Conservation (phyloP, 2,797 vertebrate genomes). For the Sebastes diaconus region DNA sequence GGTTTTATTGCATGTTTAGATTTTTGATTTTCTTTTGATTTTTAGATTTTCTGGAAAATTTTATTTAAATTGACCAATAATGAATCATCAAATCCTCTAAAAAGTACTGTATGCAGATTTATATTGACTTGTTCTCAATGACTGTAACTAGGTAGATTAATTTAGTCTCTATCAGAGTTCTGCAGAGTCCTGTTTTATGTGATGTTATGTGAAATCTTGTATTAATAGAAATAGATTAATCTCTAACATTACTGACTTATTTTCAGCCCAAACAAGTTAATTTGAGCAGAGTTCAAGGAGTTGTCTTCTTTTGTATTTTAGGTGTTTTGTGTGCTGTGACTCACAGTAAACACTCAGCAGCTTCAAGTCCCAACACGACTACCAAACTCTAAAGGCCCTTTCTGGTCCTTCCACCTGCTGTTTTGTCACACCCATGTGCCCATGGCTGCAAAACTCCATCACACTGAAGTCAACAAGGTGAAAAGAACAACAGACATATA, state of each 20-base stretch:
- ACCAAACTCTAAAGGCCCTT: slow-evolving; percentile 23
- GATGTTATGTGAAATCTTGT: not conserved
- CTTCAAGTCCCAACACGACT: slow-evolving; percentile 66
- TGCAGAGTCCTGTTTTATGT: not conserved
- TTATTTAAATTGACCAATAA: not conserved
- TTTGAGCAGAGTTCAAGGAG: not conserved
- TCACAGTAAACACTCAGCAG: slow-evolving; percentile 35
- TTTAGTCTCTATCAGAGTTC: not conserved
- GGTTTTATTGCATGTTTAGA: not conserved
- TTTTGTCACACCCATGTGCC: slow-evolving; percentile 52
- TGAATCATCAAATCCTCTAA: not conserved
- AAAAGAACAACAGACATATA: not conserved
- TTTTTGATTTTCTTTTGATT: no score
- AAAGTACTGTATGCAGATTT: not conserved
- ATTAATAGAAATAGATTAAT: not conserved
- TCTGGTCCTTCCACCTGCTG: slow-evolving; percentile 72
- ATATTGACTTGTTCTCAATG: not conserved
- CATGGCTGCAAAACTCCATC: slow-evolving; percentile 13
- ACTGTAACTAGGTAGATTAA: not conserved
- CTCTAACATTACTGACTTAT: not conserved
- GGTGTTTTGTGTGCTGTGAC: slow-evolving; percentile 2
- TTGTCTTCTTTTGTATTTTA: not conserved
- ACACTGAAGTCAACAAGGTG: not conserved
- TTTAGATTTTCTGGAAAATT: not conserved
- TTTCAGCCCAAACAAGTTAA: not conserved